A percentile compares a stretch with the other conserved stretches of the same genome.
phyloP scores from a whole-genome alignment of 2,888 invertebrate genomes.

The Acleris literana region DNA sequence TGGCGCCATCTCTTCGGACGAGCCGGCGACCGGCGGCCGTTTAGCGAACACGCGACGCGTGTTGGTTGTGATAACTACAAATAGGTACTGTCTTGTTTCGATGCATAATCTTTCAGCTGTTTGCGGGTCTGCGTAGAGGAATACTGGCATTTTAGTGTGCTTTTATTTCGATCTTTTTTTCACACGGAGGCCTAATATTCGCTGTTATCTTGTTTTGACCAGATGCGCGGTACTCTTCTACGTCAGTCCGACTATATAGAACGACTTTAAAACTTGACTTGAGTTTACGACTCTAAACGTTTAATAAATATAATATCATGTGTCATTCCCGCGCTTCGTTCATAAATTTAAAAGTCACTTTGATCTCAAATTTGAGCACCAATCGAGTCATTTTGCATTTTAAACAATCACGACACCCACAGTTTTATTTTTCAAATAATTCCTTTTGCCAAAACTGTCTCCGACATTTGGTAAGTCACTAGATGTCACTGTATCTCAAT shows the following conservation, averaged over 20 bases:
- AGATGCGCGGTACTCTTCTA: constrained; percentile 63
- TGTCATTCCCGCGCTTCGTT: constrained; percentile 38
- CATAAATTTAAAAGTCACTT: constrained; percentile 50
- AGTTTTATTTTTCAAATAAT: constrained; percentile 52
- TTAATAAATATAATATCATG: constrained; percentile 18
- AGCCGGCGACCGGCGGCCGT: constrained; percentile 50
- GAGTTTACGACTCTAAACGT: constrained; percentile 23
- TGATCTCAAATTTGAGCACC: constrained; percentile 79
- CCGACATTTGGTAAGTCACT: background rate
- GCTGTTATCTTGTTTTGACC: constrained; percentile 47
- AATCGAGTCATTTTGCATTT: constrained; percentile 73
- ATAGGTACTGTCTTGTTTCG: constrained; percentile 29
- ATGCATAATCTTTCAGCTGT: constrained; percentile 2
- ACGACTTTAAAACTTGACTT: constrained; percentile 21
- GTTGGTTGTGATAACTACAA: constrained; percentile 66
- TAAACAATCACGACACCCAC: constrained; percentile 41
- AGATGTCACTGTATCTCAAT: constrained; percentile 5
- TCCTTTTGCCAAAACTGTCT: background rate
- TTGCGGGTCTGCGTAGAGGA: constrained; percentile 42
- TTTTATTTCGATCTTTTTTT: constrained; percentile 30
- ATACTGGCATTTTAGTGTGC: constrained; percentile 65
- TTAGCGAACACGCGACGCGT: constrained; percentile 57
- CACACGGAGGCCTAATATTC: constrained; percentile 44
- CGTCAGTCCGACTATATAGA: constrained; percentile 15
- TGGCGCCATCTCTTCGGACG: constrained; percentile 49